phyloP scores from a whole-genome alignment of 2,888 invertebrate species.

The Podotricha telesiphe region DNA sequence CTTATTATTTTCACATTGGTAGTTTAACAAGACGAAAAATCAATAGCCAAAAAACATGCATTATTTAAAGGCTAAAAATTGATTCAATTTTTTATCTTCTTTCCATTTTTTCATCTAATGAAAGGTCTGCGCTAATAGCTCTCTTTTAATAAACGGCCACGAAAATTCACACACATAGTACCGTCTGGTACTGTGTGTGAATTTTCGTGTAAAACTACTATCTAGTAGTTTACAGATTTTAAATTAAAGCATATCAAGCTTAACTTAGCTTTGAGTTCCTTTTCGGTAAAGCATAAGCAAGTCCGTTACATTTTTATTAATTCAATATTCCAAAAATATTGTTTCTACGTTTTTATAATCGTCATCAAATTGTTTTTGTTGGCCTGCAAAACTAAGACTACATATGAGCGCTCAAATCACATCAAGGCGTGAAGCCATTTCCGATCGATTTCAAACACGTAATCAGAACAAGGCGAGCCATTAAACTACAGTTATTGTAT shows the following conservation, averaged over 20 bases:
- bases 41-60: neutral
- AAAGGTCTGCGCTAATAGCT: too few species aligned
- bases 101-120: too few species aligned
- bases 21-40: slow-evolving; percentile 1
- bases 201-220: too few species aligned
- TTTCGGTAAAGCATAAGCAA: too few species aligned
- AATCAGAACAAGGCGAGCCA: slow-evolving; percentile 40
- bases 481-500: slow-evolving; percentile 19
- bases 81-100: neutral
- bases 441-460: slow-evolving; percentile 32
- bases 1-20: neutral
- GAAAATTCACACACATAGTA: too few species aligned
- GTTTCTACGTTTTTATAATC: neutral
- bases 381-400: neutral
- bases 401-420: slow-evolving; percentile 1
- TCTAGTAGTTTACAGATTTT: too few species aligned
- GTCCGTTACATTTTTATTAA: neutral
- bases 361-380: neutral
- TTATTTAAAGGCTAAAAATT: neutral
- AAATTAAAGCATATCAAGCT: too few species aligned
- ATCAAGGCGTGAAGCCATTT: slow-evolving; percentile 29
- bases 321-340: neutral
- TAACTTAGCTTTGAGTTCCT: too few species aligned
- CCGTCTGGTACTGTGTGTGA: too few species aligned
- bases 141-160: too few species aligned